Evolutionary conservation across 2,888 invertebrate genomes (phyloP), one percentile per base, ranked within the genome.

Genomic region (Autographa pulchrina): DNA sequence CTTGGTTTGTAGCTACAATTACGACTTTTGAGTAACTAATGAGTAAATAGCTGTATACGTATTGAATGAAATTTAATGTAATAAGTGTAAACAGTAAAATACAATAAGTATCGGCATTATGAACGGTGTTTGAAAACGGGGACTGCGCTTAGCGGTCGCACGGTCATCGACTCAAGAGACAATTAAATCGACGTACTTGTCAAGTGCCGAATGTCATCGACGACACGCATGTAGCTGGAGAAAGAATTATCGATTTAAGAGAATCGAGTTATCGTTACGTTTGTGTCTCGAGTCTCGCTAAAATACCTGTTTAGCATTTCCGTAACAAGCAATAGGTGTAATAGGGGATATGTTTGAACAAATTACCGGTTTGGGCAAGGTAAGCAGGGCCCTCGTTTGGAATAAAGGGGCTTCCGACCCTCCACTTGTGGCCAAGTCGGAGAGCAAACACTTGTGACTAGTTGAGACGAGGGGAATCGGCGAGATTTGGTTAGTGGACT

Each of bases 81-180:
- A 65, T 74, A 68, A 70, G 62, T 70, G 65, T 61, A 64, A 70
- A 69, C 70, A 72, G 67, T 67, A 74, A 64, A 70, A 65, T 60
- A 65, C 73, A 77, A 82, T 77, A 70, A 68, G 48, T 81, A 81
- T 74, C 77, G 73, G 82, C 74, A 74, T 72, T 68, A 61, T 74
- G 70, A 74, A 75, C 74, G 72, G 78, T 74, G 74, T 75, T 74
- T 72, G n/a, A 74, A 76, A 82, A 71, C 78, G 82, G 78, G 85
- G 80, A 85, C 74, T 88, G 87, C 85, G 89, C 86, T 89, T 87
- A 90, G 88, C 89, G 87, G 90, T 89, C 86, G 82, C 86, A 90
- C 93, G 94, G 94, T 93, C 94, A 93, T 92, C 92, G 93, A 93
- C 93, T 89, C 88, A 56, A 74, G 84, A 85, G 90, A 91, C 92